Evolutionary conservation across 1,140 invertebrate genomes (phyloP), one percentile per base, ranked within the genome.

Genomic region (Eciton burchellii): DNA sequence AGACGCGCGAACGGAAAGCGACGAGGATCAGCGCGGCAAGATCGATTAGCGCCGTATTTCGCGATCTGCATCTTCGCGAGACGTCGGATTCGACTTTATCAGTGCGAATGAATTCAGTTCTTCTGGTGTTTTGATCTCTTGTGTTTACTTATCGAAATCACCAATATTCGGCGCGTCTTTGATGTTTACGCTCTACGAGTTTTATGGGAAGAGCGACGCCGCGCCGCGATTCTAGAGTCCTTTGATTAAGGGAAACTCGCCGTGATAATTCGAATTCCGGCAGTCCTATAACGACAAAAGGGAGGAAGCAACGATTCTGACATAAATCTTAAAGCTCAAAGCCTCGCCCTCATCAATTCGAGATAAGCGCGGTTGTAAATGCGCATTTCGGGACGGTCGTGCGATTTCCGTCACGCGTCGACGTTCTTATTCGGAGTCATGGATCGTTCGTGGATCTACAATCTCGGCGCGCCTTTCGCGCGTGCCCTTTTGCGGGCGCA

Each of bases 341-440:
- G 21, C 54, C 6, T 54, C 9, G 47, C 1, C 1, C 35, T 35
- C 14, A 52, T 66, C 29, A 68, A 43, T 66, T 77, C n/a, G 12
- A 43, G 47, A 76, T 54, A 41, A 43, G 9, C 14, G 14, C 41
- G 54, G 0, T 52, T 56, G 2, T 54, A 16, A 43, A 12, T 45
- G 19, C 24, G 16, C 24, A 41, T 24, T n/a, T 16, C 12, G 14
- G 11, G 11, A 3, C 11, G 2, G 54, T 68, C 41, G 49, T 66
- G 29, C 11, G 6, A 11, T 41, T 54, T 21, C 12, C 16, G 26
- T 54, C 74, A 77, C 74, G 74, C 62, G 26, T 49, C 35, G 11
- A 77, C 45, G 19, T 63, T 63, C 26, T 74, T 76, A 76, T 76
- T n/a, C 60, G 16, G n/a, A 66, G 14, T 77, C 21, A 76, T 66